phyloP scores from a whole-genome alignment of 1,140 invertebrate genomes.

The Neodiprion pinetum region DNA sequence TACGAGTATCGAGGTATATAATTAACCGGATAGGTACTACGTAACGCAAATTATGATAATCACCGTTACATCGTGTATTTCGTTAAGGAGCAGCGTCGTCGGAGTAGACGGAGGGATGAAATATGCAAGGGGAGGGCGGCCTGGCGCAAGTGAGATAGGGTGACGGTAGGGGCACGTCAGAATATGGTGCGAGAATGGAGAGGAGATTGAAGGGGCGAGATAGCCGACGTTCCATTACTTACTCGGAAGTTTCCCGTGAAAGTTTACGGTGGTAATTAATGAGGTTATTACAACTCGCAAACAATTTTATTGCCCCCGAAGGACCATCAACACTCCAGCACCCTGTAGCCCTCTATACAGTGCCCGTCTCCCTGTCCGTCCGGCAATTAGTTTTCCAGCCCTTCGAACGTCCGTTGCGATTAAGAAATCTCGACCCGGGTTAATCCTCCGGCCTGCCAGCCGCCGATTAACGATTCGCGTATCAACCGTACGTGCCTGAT shows the following conservation, averaged over 20 bases:
- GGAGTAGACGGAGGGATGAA: too few species aligned
- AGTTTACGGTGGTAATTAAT: slow-evolving; percentile 10
- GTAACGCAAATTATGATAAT: too few species aligned
- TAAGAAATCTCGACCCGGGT: neutral
- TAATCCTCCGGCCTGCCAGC: too few species aligned
- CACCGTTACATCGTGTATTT: too few species aligned
- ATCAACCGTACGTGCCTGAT: too few species aligned
- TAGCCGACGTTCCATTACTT: slow-evolving; percentile 11
- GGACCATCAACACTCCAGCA: slow-evolving; percentile 9
- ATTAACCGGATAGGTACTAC: too few species aligned
- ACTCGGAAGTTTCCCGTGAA: neutral
- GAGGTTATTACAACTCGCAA: slow-evolving; percentile 18
- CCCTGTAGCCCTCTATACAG: neutral
- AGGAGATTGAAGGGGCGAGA: slow-evolving; percentile 12
- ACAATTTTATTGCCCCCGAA: slow-evolving; percentile 15
- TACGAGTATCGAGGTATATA: too few species aligned
- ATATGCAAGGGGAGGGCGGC: too few species aligned
- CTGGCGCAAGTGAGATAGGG: too few species aligned
- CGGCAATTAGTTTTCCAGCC: neutral
- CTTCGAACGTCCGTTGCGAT: slow-evolving; percentile 3
- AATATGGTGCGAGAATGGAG: slow-evolving; percentile 14
- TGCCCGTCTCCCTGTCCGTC: too few species aligned
- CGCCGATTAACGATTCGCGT: too few species aligned
- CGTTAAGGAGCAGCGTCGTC: too few species aligned
- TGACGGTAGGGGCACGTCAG: slow-evolving; percentile 18